A percentile compares a stretch with the other conserved stretches of the same genome.
These are phyloP conservation scores for Bradynema listronoti DNA, from an alignment of 1,140 invertebrate genomes.

Conservation along the genomic window DNA sequence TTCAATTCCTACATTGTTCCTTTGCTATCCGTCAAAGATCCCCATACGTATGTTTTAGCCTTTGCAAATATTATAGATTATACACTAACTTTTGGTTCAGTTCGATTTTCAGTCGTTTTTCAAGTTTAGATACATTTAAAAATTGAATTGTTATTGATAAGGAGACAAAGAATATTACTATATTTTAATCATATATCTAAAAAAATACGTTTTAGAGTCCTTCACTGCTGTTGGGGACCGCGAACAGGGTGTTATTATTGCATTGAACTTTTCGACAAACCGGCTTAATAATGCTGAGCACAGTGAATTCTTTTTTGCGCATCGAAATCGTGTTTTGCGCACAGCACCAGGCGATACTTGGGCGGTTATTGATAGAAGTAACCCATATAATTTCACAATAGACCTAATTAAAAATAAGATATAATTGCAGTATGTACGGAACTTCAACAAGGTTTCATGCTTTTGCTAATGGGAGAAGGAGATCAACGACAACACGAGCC, in stretches of 20 bases:
- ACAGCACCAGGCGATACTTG: slow-evolving; percentile 36
- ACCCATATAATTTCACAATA: neutral
- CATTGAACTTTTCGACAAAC: slow-evolving; percentile 38
- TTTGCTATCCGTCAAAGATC: slow-evolving; percentile 35
- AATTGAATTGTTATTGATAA: neutral
- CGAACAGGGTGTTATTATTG: slow-evolving; percentile 37
- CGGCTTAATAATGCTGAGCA: slow-evolving; percentile 33
- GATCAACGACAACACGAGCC: slow-evolving; percentile 36
- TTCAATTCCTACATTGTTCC: neutral
- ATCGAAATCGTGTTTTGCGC: slow-evolving; percentile 36
- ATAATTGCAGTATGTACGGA: slow-evolving; percentile 38
- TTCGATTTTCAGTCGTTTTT: neutral
- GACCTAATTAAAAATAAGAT: neutral
- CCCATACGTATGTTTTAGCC: slow-evolving; percentile 31
- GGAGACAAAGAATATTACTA: neutral
- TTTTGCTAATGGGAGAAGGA: slow-evolving; percentile 44
- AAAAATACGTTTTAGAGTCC: slow-evolving; percentile 10
- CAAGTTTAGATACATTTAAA: neutral
- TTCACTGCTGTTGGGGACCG: slow-evolving; percentile 32
- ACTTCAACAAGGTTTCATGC: slow-evolving; percentile 46
- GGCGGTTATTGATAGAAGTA: slow-evolving; percentile 44
- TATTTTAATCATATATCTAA: neutral
- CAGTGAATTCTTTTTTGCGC: slow-evolving; percentile 34
- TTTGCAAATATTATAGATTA: neutral
- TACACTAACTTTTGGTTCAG: neutral